Evolutionary conservation across 92 coral and sea anemone species (phyloP), one percentile per base, ranked within the genome.

Genomic region (Actinostola sp.): DNA sequence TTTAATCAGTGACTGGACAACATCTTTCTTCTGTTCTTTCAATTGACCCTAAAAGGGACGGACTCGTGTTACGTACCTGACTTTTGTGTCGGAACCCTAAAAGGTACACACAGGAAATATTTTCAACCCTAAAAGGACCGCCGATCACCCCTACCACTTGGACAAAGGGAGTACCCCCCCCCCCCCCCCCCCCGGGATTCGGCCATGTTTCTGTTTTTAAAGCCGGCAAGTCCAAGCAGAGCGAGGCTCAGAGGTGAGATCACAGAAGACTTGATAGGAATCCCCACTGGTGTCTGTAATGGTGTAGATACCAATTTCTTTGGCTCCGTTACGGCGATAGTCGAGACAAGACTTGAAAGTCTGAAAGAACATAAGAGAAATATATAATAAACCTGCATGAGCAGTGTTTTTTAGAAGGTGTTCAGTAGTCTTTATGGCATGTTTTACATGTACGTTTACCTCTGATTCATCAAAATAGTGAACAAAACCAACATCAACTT

Each of bases 391-490:
- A 4, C 11, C 21, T 54, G 23, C 56, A 7, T 49, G 10, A 20
- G 4, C 6, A 12, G 24, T 20, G 24, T n/a, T 49, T 11, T 49
- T 20, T 4, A 49, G n/a, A 49, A 49, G n/a, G n/a, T 49, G n/a
- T 49, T 11, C 24, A 49, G 8, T 49, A 11, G 5, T 49, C n/a
- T 7, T 7, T 39, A 39, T 39, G 45, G 45, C 45, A 39, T 39
- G 14, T 7, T 49, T 10, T 49, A 49, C 4, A 49, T 49, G 14
- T 49, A 49, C 24, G 56, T 49, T 27, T 27, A 57, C 63, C 63
- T 57, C 38, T 19, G 63, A 57, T 57, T 57, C 55, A 14, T 68
- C 74, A 29, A 23, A 36, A 33, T 68, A 68, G 44, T 68, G 62
- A 35, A 42, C 49, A 23, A 12, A 49, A 0, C 30, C 24, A 23